phyloP scores from a whole-genome alignment of 2,888 invertebrate genomes.

The Palloptera scutellata region DNA sequence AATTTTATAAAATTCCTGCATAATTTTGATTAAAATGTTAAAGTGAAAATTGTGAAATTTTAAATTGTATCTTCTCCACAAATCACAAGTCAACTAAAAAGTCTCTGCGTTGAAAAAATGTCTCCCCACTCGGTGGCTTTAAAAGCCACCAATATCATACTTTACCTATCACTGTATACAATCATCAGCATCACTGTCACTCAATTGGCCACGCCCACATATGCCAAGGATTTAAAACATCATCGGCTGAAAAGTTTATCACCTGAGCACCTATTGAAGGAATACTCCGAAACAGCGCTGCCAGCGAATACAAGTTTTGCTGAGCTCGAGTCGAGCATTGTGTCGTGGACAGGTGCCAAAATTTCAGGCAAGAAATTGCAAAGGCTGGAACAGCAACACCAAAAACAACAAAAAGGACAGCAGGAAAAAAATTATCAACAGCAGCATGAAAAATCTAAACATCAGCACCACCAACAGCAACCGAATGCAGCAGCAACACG shows the following conservation, averaged over 20 bases:
- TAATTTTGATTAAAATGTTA: too few species aligned
- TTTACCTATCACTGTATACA: constrained; percentile 19
- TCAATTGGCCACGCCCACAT: constrained; percentile 32
- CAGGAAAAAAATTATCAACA: constrained; percentile 17
- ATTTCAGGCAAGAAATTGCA: constrained; percentile 34
- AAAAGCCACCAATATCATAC: constrained; percentile 16
- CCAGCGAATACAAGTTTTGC: constrained; percentile 35
- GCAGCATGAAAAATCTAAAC: constrained; percentile 30
- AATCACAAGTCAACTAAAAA: background rate
- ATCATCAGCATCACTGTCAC: constrained; percentile 31
- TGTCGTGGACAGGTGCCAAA: constrained; percentile 51
- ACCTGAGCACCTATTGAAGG: constrained; percentile 46
- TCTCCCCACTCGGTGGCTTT: constrained; percentile 12
- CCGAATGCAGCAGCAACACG: constrained; percentile 22
- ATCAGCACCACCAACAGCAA: constrained; percentile 23
- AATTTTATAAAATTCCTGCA: too few species aligned
- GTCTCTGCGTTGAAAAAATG: constrained; percentile 10
- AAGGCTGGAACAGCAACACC: constrained; percentile 19
- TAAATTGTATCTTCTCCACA: background rate
- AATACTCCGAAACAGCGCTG: constrained; percentile 38
- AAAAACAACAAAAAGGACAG: constrained; percentile 20
- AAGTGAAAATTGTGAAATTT: too few species aligned
- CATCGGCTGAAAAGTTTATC: constrained; percentile 43
- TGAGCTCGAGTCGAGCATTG: constrained; percentile 48
- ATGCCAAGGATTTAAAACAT: constrained; percentile 43